Evolutionary conservation across 2,888 invertebrate species (phyloP), one percentile per base, ranked within the genome.

Genomic region (Tetheella fluctuosa): DNA sequence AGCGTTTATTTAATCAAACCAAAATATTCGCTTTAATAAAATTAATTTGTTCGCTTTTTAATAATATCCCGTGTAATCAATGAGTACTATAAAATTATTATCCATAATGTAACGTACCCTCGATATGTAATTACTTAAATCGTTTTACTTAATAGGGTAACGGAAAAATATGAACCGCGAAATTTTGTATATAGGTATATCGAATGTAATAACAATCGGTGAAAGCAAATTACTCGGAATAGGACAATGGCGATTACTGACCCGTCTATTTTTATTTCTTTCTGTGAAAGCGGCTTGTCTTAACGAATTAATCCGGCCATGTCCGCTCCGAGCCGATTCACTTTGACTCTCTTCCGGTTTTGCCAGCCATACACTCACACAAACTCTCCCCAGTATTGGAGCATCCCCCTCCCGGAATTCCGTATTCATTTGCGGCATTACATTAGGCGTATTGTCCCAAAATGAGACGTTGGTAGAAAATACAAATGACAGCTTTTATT

Each of bases 391-490:
- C 77, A 77, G 75, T 76, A 80, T 79, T 79, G 66, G 68, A 79
- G 78, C 64, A 80, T 70, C 71, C 81, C 34, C 88, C 85, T 80
- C 71, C 78, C 81, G 85, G 88, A 88, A 88, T 87, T 87, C 83
- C 81, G 84, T 84, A 86, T 90, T 89, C 89, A 87, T 90, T 89
- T 89, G 88, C 79, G 88, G 89, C 80, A 86, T 88, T 89, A 85
- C 86, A 90, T 90, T 89, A 89, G 87, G 79, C 84, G 86, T 84
- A 86, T 88, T 89, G 88, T 90, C 76, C 80, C 78, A 67, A 84
- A 88, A 87, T 86, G 83, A 85, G 85, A 80, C 82, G 83, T 84
- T 81, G 79, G 81, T 83, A 85, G 84, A 87, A 86, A 85, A 82
- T 81, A 85, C 80, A 84, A 87, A 85, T 84, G 79, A 75, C 79